Percentiles rank a stretch among this genome's conserved stretches.
These are phyloP conservation scores for Meles meles DNA, from an alignment of 2,113 vertebrate species.

Conservation along the genomic window DNA sequence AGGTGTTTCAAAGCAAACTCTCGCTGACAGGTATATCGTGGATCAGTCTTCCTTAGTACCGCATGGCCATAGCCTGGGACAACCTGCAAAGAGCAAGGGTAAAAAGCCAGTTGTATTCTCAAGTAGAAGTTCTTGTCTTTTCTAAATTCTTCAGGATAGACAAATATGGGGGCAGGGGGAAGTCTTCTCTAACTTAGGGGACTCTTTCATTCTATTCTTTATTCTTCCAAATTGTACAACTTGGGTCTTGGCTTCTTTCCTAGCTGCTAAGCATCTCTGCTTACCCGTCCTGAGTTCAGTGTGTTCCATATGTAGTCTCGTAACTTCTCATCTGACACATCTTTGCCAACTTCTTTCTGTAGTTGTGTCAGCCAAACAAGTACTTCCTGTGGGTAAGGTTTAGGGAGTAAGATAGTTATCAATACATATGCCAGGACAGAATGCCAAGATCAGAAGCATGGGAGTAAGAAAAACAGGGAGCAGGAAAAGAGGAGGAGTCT, in stretches of 20 bases:
- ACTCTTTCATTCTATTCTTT: conserved; percentile 20
- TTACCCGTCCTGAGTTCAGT: conserved; percentile 96
- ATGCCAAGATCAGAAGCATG: not conserved
- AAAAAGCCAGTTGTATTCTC: not conserved
- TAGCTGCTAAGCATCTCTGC: not conserved
- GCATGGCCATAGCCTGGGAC: conserved; percentile 96
- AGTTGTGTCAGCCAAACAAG: conserved; percentile 94
- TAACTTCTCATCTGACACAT: conserved; percentile 94
- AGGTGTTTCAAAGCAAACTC: conserved; percentile 97
- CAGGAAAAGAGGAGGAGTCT: not conserved
- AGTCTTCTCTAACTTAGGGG: not conserved
- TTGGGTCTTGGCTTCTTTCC: not conserved
- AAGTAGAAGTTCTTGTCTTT: not conserved
- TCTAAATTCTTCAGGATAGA: not conserved
- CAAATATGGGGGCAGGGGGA: not conserved
- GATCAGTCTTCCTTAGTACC: conserved; percentile 95
- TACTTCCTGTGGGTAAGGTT: conserved; percentile 87
- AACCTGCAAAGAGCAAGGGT: conserved; percentile 79
- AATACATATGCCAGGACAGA: not conserved
- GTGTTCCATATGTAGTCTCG: conserved; percentile 99
- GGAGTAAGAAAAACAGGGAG: not conserved
- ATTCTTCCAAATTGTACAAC: conserved; percentile 23
- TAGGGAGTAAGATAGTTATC: not conserved
- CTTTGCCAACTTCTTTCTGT: conserved; percentile 95
- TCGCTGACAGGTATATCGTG: conserved; percentile 93